Percentiles rank a stretch among this genome's conserved stretches.
Evolutionary conservation across 2,797 vertebrate genomes (phyloP).

Genomic region (Etheostoma nigrum): DNA sequence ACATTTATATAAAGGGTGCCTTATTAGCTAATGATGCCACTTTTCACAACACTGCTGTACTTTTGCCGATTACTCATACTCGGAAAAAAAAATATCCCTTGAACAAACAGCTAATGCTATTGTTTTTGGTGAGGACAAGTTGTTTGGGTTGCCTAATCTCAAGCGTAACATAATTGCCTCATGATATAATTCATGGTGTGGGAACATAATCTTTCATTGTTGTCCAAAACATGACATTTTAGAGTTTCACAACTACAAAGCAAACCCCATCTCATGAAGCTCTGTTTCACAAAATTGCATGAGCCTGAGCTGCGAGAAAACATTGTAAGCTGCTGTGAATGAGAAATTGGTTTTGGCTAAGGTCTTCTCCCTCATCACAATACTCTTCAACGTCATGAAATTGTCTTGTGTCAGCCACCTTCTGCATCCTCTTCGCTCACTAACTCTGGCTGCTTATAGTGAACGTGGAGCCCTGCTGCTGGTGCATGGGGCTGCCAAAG

Average conservation of each 20-base stretch:
- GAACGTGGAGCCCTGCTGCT: slow-evolving; percentile 30
- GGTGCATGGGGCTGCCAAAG: slow-evolving; percentile 9
- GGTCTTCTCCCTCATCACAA: slow-evolving; percentile 56
- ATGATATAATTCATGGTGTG: slow-evolving; percentile 16
- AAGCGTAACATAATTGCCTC: background rate
- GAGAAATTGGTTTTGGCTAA: slow-evolving; percentile 64
- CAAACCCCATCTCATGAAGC: slow-evolving; percentile 21
- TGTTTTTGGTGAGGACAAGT: slow-evolving; percentile 2
- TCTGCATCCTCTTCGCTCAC: slow-evolving; percentile 15
- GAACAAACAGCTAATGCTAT: background rate
- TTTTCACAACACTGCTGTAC: background rate
- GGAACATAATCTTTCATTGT: slow-evolving; percentile 35
- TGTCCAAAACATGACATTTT: slow-evolving; percentile 34
- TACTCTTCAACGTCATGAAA: slow-evolving; percentile 43
- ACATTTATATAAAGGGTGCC: background rate
- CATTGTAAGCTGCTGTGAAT: slow-evolving; percentile 49
- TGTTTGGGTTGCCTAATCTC: slow-evolving; percentile 18
- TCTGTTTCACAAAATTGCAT: slow-evolving; percentile 57
- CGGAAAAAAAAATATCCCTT: background rate
- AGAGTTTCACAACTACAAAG: slow-evolving; percentile 29
- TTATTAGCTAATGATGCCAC: background rate
- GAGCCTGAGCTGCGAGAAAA: slow-evolving; percentile 55
- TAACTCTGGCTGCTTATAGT: slow-evolving; percentile 28
- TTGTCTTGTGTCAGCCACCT: slow-evolving; percentile 34
- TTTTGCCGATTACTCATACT: background rate